Evolutionary conservation across 2,888 invertebrate genomes (phyloP).

Genomic region (Oscheius sp.): DNA sequence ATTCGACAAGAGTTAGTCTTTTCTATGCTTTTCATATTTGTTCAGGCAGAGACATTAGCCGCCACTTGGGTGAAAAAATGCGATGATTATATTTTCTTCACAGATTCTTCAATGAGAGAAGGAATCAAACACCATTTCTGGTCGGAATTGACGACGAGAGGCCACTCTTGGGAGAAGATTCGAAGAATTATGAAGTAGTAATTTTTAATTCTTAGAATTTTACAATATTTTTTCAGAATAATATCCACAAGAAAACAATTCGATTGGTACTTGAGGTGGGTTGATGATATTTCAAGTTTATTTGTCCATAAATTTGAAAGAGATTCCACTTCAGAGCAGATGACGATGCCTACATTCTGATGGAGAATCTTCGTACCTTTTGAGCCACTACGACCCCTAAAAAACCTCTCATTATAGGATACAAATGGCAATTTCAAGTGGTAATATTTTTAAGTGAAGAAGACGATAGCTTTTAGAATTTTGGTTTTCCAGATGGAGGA

Average conservation of each 20-base stretch:
- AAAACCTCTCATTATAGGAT: slow-evolving; percentile 53
- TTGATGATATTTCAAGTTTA: no score
- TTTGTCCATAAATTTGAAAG: no score
- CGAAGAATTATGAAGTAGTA: slow-evolving; percentile 53
- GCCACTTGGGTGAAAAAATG: slow-evolving; percentile 60
- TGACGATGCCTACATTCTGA: slow-evolving; percentile 59
- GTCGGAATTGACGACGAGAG: slow-evolving; percentile 49
- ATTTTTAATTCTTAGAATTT: no score
- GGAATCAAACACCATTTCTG: slow-evolving; percentile 56
- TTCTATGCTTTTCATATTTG: neutral
- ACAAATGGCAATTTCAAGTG: slow-evolving; percentile 59
- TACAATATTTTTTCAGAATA: neutral
- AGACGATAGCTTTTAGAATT: no score
- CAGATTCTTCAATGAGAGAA: slow-evolving; percentile 55
- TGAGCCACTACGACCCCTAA: slow-evolving; percentile 42
- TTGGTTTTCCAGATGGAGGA: slow-evolving; percentile 59
- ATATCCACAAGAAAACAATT: slow-evolving; percentile 20
- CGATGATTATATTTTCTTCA: slow-evolving; percentile 59
- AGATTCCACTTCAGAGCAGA: no score
- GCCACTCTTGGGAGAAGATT: slow-evolving; percentile 65
- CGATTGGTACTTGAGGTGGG: slow-evolving; percentile 64
- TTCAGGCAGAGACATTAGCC: slow-evolving; percentile 52
- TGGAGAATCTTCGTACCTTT: slow-evolving; percentile 57
- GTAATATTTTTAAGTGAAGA: no score
- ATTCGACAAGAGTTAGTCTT: slow-evolving; percentile 47